Conservation (phyloP, 2,888 invertebrate genomes). For the Melieria omissa region DNA sequence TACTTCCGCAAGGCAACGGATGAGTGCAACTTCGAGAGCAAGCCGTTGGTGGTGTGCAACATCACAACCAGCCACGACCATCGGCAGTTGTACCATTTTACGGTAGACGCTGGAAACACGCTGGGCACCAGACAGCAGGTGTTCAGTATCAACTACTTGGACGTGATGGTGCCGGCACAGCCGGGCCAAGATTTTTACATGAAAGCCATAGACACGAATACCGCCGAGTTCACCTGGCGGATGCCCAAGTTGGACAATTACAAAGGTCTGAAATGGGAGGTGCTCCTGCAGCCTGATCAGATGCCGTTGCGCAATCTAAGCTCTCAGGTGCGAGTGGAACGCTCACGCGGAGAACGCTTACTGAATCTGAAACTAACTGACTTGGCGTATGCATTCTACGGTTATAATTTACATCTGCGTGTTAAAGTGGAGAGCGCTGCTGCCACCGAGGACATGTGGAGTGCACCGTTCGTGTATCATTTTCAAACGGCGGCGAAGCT, state of each 20-base stretch:
- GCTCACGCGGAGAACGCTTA: slow-evolving; percentile 44
- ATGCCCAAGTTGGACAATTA: slow-evolving; percentile 56
- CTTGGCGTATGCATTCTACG: slow-evolving; percentile 55
- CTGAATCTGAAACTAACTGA: slow-evolving; percentile 52
- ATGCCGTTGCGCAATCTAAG: slow-evolving; percentile 38
- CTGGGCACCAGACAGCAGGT: slow-evolving; percentile 69
- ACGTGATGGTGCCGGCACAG: slow-evolving; percentile 54
- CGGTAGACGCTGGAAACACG: slow-evolving; percentile 71
- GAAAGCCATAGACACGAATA: slow-evolving; percentile 52
- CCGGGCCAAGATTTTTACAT: slow-evolving; percentile 53
- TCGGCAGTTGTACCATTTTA: slow-evolving; percentile 70
- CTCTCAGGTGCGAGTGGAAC: slow-evolving; percentile 27
- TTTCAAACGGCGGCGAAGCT: slow-evolving; percentile 70
- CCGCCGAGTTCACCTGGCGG: slow-evolving; percentile 56
- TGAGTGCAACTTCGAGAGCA: slow-evolving; percentile 52
- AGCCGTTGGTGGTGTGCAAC: slow-evolving; percentile 56
- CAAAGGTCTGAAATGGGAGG: slow-evolving; percentile 57
- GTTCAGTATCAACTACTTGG: slow-evolving; percentile 51
- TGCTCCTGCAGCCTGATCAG: slow-evolving; percentile 53
- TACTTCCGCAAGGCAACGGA: slow-evolving; percentile 47
- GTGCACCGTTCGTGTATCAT: slow-evolving; percentile 72
- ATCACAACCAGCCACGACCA: slow-evolving; percentile 61
- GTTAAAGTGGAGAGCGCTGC: slow-evolving; percentile 73
- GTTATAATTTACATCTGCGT: slow-evolving; percentile 74
- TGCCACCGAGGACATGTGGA: slow-evolving; percentile 74